These are phyloP conservation scores for Amblyornis subalaris DNA, from an alignment of 2,113 vertebrate genomes.

Conservation along the genomic window DNA sequence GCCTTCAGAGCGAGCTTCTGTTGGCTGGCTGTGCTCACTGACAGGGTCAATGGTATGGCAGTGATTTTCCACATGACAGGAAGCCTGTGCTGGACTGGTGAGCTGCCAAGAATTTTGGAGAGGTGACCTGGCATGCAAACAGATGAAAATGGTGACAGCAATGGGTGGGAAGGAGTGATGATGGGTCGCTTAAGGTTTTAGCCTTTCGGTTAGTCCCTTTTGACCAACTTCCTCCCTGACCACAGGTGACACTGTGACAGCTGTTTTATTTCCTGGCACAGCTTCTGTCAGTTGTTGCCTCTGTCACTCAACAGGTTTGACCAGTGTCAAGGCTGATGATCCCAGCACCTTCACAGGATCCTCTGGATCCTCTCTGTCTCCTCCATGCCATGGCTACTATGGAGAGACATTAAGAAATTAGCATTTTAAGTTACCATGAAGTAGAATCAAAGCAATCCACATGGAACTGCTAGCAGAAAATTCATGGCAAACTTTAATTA, in stretches of 20 bases:
- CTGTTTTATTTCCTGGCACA: neutral
- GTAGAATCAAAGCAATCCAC: neutral
- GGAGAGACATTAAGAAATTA: neutral
- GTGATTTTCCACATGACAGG: neutral
- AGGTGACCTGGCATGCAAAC: neutral
- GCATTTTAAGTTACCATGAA: neutral
- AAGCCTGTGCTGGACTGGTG: neutral
- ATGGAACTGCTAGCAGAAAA: neutral
- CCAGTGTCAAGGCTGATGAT: neutral
- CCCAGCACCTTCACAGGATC: neutral
- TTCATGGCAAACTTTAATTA: neutral
- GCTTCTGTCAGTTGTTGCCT: neutral
- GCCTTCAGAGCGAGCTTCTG: neutral
- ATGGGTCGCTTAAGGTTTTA: neutral
- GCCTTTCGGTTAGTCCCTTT: neutral
- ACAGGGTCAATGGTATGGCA: accelerated
- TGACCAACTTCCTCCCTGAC: neutral
- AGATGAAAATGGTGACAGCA: neutral
- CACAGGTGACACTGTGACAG: neutral
- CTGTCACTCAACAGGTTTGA: neutral
- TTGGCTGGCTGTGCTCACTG: neutral
- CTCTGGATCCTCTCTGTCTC: neutral
- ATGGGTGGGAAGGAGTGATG: neutral
- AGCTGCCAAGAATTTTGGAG: neutral
- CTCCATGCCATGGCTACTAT: neutral